phyloP scores from a whole-genome alignment of 2,888 invertebrate species.

The Aspidiotus rigidus region DNA sequence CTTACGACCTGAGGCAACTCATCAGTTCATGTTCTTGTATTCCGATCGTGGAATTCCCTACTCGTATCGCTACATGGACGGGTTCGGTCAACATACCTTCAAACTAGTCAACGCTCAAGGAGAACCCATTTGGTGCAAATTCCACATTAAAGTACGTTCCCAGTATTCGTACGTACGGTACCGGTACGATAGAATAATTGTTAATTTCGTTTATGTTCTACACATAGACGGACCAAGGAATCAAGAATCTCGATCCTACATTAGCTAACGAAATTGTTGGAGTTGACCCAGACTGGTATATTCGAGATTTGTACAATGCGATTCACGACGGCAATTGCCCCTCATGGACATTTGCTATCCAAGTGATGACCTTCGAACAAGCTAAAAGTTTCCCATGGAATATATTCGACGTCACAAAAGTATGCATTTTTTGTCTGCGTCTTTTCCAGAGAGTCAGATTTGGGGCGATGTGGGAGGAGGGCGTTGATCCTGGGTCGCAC shows the following conservation, averaged over 20 bases:
- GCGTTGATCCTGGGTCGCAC: too few species aligned
- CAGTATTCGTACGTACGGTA: not conserved
- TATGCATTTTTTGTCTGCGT: conserved; percentile 38
- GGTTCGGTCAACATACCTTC: conserved; percentile 90
- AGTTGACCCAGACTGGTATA: conserved; percentile 78
- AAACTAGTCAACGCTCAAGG: conserved; percentile 69
- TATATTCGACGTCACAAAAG: conserved; percentile 89
- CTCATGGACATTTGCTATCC: conserved; percentile 71
- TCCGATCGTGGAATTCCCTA: conserved; percentile 89
- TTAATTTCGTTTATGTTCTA: not conserved
- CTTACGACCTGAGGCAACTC: conserved; percentile 74
- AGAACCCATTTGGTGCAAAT: conserved; percentile 75
- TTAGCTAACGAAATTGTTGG: conserved; percentile 62
- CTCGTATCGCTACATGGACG: conserved; percentile 88
- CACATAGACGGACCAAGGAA: conserved; percentile 71
- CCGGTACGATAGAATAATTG: not conserved
- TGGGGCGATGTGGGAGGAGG: too few species aligned
- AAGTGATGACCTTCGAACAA: conserved; percentile 82
- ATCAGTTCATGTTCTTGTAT: conserved; percentile 76
- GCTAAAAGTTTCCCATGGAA: conserved; percentile 71
- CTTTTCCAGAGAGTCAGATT: too few species aligned
- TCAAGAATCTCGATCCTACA: conserved; percentile 64
- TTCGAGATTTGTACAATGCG: conserved; percentile 80
- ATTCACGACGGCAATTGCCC: conserved; percentile 66
- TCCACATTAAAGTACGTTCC: conserved; percentile 67